Percentiles rank a stretch among this genome's conserved stretches.
Evolutionary conservation across 2,888 invertebrate species (phyloP).

Genomic region (Orchestes rusci): DNA sequence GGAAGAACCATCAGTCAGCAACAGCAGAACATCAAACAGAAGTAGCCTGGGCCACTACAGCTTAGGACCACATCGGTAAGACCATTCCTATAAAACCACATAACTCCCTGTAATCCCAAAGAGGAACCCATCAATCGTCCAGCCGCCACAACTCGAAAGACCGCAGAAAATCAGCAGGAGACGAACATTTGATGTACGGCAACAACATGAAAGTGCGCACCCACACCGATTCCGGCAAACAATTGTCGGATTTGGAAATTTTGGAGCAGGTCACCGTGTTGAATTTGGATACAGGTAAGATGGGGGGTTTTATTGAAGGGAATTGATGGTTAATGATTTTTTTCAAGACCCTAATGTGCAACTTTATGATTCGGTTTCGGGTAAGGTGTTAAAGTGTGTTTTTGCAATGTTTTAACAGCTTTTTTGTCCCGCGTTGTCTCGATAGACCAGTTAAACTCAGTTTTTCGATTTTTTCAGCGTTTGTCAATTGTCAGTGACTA

Average conservation of each 20-base stretch:
- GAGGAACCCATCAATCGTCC: conserved; percentile 34
- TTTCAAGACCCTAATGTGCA: conserved; percentile 1
- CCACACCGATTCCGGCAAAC: conserved; percentile 79
- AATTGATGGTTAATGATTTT: not conserved
- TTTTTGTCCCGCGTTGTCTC: no score
- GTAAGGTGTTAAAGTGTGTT: conserved; percentile 4
- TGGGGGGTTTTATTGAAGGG: no score
- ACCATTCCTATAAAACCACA: conserved; percentile 6
- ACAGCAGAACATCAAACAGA: conserved; percentile 48
- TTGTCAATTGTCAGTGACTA: no score
- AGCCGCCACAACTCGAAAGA: conserved; percentile 44
- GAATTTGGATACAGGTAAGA: conserved; percentile 79
- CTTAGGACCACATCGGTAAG: conserved; percentile 41
- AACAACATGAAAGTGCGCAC: conserved; percentile 69
- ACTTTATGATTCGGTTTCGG: conserved; percentile 1
- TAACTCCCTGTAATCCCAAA: no score
- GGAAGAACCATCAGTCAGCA: conserved; percentile 27
- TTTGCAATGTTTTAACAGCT: no score
- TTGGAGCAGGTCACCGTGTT: conserved; percentile 76
- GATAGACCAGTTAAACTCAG: no score
- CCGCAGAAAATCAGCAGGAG: conserved; percentile 76
- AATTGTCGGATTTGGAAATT: conserved; percentile 86
- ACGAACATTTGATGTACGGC: conserved; percentile 65
- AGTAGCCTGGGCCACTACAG: conserved; percentile 43
- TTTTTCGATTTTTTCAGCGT: no score